A percentile compares a stretch with the other conserved stretches of the same genome.
Evolutionary conservation across 2,888 invertebrate species (phyloP).

Genomic region (Cerastoderma edule): DNA sequence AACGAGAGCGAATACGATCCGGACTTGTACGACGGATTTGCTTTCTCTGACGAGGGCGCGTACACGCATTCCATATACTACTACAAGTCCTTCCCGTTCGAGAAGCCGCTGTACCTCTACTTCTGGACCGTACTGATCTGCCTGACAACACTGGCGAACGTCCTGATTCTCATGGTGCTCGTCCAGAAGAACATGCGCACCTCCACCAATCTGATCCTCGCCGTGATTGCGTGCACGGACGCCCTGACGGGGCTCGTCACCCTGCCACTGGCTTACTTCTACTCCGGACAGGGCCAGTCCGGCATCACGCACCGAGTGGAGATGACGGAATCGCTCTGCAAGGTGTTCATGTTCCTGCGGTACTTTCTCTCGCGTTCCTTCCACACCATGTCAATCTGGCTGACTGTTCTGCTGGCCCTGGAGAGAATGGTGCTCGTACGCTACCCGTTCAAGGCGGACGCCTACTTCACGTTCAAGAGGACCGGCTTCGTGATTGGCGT

Average conservation of each 20-base stretch:
- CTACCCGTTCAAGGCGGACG: conserved; percentile 32
- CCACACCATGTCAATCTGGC: conserved; percentile 56
- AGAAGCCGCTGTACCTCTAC: conserved; percentile 25
- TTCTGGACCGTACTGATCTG: conserved; percentile 34
- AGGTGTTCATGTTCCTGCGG: conserved; percentile 30
- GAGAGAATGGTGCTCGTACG: conserved; percentile 51
- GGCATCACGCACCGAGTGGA: neutral
- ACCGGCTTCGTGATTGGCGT: conserved; percentile 15
- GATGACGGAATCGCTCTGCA: conserved; percentile 23
- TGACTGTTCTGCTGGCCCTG: conserved; percentile 50
- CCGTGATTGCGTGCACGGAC: conserved; percentile 51
- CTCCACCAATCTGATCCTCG: conserved; percentile 51
- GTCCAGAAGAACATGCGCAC: conserved; percentile 42
- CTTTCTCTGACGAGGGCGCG: neutral
- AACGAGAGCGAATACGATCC: no score
- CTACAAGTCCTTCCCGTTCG: conserved; percentile 28
- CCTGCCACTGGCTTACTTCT: conserved; percentile 26
- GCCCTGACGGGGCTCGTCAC: conserved; percentile 49
- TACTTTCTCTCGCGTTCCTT: conserved; percentile 40
- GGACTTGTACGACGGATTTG: no score
- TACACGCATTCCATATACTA: conserved; percentile 5
- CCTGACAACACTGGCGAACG: conserved; percentile 46
- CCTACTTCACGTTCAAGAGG: conserved; percentile 15
- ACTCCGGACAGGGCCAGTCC: conserved; percentile 29
- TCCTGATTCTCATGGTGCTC: conserved; percentile 48